phyloP scores from a whole-genome alignment of 2,888 invertebrate genomes.

The Drosophila algonquin region DNA sequence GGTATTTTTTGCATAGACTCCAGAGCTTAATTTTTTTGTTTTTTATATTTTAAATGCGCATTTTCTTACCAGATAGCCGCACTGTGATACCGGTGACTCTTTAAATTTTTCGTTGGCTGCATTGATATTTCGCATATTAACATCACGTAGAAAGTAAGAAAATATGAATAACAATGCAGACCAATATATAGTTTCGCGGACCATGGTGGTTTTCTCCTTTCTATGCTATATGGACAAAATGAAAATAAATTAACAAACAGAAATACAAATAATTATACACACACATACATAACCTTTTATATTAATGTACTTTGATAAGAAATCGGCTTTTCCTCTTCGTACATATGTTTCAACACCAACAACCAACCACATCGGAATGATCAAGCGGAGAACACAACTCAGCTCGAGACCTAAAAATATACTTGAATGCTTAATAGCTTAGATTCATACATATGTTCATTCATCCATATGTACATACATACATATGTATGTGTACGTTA shows the following conservation, averaged over 20 bases:
- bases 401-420: not conserved
- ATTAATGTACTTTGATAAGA: not conserved
- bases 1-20: not conserved
- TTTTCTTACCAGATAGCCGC: constrained; percentile 75
- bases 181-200: constrained; percentile 24
- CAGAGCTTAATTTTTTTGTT: not conserved
- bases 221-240: constrained; percentile 1
- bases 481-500: not conserved
- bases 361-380: not conserved
- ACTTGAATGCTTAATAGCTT: not conserved
- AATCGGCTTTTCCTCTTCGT: not conserved
- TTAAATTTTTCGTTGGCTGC: not conserved
- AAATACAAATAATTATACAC: not conserved
- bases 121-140: constrained; percentile 51
- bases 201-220: constrained; percentile 43
- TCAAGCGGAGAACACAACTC: not conserved
- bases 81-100: constrained; percentile 54
- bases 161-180: constrained; percentile 37
- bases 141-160: constrained; percentile 31
- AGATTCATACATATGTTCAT: not conserved
- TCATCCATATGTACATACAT: not conserved
- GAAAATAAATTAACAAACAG: not conserved
- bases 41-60: not conserved
- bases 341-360: not conserved
- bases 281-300: too few species aligned